phyloP scores from a whole-genome alignment of 2,797 vertebrate species.

The Gymnocypris eckloni region DNA sequence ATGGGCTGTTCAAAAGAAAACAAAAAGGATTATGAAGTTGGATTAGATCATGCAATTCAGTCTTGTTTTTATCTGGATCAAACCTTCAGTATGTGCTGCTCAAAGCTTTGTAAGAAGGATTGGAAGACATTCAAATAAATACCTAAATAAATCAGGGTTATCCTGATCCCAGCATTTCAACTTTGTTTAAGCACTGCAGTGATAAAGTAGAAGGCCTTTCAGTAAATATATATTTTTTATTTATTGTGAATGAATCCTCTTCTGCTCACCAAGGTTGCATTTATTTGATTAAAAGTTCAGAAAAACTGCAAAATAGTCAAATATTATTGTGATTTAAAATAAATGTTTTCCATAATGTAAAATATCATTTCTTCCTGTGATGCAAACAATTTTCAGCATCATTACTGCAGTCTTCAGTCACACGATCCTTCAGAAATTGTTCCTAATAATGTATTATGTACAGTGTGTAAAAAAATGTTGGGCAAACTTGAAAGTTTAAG shows the following conservation, averaged over 20 bases:
- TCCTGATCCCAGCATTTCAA: too few relatives aligned
- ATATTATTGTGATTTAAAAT: neutral
- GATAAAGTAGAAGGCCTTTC: too few relatives aligned
- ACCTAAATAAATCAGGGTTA: neutral
- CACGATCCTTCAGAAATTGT: neutral
- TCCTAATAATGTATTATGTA: too few relatives aligned
- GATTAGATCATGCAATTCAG: neutral
- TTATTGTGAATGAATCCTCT: neutral
- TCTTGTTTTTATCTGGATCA: neutral
- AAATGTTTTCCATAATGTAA: neutral
- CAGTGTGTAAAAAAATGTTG: too few relatives aligned
- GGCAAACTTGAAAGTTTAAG: too few relatives aligned
- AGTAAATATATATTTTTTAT: too few relatives aligned
- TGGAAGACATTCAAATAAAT: neutral
- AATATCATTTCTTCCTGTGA: neutral
- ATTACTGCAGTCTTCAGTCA: neutral
- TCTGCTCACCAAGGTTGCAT: neutral
- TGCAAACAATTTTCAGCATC: neutral
- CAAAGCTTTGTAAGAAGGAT: neutral
- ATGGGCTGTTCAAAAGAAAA: neutral
- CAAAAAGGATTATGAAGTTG: neutral
- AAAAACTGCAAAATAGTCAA: neutral
- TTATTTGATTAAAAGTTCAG: neutral
- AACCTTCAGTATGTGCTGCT: neutral
- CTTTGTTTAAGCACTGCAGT: neutral